Evolutionary conservation across 2,797 vertebrate genomes (phyloP), one percentile per base, ranked within the genome.

Genomic region (Intellagama lesueurii): DNA sequence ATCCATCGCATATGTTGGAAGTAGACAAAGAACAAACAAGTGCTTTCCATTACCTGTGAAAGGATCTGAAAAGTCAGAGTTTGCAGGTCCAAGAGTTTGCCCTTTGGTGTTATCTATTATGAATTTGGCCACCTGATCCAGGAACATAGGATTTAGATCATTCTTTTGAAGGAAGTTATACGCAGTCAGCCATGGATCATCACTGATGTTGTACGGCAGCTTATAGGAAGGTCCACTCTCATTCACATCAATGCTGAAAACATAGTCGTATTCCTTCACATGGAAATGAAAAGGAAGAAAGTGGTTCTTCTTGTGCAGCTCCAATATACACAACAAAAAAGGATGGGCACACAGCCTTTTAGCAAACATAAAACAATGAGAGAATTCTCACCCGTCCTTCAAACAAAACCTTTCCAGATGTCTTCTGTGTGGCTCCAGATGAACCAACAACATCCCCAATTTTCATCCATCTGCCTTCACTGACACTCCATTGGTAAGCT

Each of bases 41-140:
- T 30, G 28, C 72, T 44, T 64, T 78, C 2, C 81, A 95, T 97
- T 96, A 99, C 99, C 99, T 91, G 99, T 99, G 92, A 99, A 99
- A 0, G 99, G 99, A 96, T 99, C 99, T 9, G 97, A 97, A 92
- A 95, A 97, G 2, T 95, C 91, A 19, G 96, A 90, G 75, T 95
- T 97, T 26, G 97, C 96, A 79, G 95, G 93, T 88, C 97, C 97
- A 68, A 98, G 87, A 5, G 96, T 97, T 83, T 98, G 98, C 60
- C 98, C 98, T 95, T 98, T 98, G 66, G 98, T 99, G 95, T 99
- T 99, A 93, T 99, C 98, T 11, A 99, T 98, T 91, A 99, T 99
- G 95, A 99, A 99, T 93, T 99, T 98, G 92, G 99, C 99, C 90
- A 99, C 99, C 93, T 99, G 99, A 97, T 99, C 99, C 83, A 99